These are phyloP conservation scores for Drosophila setosimentum DNA, from an alignment of 2,888 invertebrate species.

Conservation along the genomic window DNA sequence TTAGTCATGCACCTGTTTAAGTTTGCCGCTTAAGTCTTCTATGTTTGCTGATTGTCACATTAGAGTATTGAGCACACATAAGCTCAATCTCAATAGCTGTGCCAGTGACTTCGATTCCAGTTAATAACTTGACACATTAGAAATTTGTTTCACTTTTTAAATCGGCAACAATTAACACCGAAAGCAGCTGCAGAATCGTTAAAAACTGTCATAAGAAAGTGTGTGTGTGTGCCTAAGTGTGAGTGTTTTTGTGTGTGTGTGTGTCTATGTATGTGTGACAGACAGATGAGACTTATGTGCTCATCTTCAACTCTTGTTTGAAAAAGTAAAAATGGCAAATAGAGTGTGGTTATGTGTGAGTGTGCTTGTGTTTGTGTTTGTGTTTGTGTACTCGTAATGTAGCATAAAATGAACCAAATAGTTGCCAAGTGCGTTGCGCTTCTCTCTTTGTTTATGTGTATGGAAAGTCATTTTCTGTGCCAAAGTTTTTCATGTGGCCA, in stretches of 20 bases:
- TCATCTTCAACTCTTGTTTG: conserved; percentile 50
- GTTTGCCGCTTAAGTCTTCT: conserved; percentile 41
- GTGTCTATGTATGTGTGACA: conserved; percentile 10
- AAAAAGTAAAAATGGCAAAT: conserved; percentile 50
- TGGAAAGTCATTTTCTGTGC: conserved; percentile 78
- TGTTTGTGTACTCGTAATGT: conserved; percentile 66
- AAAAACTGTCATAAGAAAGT: conserved; percentile 77
- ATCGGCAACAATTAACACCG: conserved; percentile 68
- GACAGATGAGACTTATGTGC: conserved; percentile 52
- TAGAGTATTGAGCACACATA: conserved; percentile 46
- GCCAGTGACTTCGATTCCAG: conserved; percentile 61
- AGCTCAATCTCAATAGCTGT: conserved; percentile 28
- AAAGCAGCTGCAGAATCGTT: conserved; percentile 50
- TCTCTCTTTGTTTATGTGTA: conserved; percentile 37
- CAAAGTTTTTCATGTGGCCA: conserved; percentile 74
- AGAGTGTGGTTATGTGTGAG: neutral
- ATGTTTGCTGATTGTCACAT: conserved; percentile 17
- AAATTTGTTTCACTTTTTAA: conserved; percentile 80
- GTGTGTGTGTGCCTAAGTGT: conserved; percentile 11
- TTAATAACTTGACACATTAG: conserved; percentile 74
- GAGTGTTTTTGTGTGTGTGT: conserved; percentile 36
- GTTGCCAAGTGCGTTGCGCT: conserved; percentile 71
- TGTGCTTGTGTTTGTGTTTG: conserved; percentile 2
- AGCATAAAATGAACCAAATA: conserved; percentile 81
- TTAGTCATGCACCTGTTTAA: conserved; percentile 5